Evolutionary conservation across 2,113 vertebrate species (phyloP).

Genomic region (Cygnus buccinator): DNA sequence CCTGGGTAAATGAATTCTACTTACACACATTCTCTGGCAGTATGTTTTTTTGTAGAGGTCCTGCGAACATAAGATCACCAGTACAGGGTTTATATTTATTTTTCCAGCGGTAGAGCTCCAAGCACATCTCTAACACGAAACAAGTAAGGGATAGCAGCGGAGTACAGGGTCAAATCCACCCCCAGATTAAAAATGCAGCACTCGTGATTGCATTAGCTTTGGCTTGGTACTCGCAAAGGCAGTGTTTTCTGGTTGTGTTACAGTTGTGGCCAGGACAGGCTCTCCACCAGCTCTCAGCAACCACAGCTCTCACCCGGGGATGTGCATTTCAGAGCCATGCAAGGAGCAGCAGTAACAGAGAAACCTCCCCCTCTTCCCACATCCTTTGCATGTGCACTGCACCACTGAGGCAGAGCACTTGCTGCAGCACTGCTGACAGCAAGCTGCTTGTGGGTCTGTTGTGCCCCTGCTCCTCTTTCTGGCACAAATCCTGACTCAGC

Average conservation of each 20-base stretch:
- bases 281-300: not conserved
- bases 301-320: not conserved
- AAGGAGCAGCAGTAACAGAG: fast-evolving
- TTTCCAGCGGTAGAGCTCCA: not conserved
- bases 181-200: fast-evolving
- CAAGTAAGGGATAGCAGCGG: not conserved
- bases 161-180: not conserved
- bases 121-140: not conserved
- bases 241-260: not conserved
- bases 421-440: not conserved
- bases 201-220: not conserved
- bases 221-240: not conserved
- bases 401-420: fast-evolving
- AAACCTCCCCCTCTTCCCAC: not conserved
- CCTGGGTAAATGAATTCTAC: not conserved
- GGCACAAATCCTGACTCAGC: not conserved
- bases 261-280: not conserved
- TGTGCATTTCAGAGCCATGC: not conserved
- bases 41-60: not conserved
- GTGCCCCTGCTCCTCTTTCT: fast-evolving
- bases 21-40: not conserved
- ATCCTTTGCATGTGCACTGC: fast-evolving
- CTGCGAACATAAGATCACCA: fast-evolving
- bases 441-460: not conserved
- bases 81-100: not conserved